Evolutionary conservation across 2,113 vertebrate genomes (phyloP), one percentile per base, ranked within the genome.

Genomic region (Oenanthe melanoleuca): DNA sequence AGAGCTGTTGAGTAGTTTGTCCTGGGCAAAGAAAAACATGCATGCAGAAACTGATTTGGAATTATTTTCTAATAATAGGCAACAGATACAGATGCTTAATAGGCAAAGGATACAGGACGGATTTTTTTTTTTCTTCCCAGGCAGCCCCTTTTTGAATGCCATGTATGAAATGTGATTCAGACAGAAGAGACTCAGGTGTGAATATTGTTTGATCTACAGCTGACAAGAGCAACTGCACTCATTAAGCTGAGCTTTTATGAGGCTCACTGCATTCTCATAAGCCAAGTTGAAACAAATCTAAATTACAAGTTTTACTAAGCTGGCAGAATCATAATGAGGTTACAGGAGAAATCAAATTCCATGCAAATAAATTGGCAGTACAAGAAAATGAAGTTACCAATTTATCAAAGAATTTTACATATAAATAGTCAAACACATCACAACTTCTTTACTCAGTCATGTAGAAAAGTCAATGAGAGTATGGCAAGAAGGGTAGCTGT

Each of bases 1-100:
- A 80, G 72, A 91, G 52, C 60, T 71, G 40, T 52, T 86, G 67
- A 86, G 64, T 71, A 92, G 67, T 77, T 92, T 86, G 64, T 94
- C 92, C 88, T 86, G 80, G 38, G 60, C 59, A 86, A 88, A 82
- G 53, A 69, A 21, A 95, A 64, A 61, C 3, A 2, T 18, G 22
- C 15, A 3, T 73, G 49, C 13, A 86, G 71, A 88, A 88, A 83
- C 67, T 42, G 52, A 90, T 88, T 86, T 86, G 38, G 86, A 86
- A 93, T 90, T 93, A 1, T 73, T 83, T 92, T 86, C 75, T 88
- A 90, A 79, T 88, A 77, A 73, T 34, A 77, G 42, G 31, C 50
- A 65, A 61, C 65, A 86, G 42, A 77, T 72, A 40, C 29, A 74
- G 56, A 82, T 44, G 23, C 47, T 83, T 82, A 73, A 80, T 29